Evolutionary conservation across 1,140 invertebrate genomes (phyloP).

Genomic region (Halesus radiatus): DNA sequence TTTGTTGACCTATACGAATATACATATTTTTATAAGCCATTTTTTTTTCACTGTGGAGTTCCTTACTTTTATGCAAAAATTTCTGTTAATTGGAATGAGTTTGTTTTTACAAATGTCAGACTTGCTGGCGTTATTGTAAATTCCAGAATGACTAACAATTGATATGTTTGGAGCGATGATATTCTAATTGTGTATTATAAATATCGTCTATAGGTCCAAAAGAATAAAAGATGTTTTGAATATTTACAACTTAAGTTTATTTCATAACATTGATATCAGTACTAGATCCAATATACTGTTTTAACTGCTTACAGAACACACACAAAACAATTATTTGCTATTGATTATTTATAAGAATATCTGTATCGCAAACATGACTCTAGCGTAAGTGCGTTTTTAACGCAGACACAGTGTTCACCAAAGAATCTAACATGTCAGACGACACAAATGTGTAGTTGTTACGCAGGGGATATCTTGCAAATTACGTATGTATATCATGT

Average conservation of each 20-base stretch:
- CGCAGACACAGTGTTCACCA: not conserved
- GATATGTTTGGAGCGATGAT: too few species aligned
- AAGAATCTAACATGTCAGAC: not conserved
- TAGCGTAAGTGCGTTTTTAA: not conserved
- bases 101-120: too few species aligned
- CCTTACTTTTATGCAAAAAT: too few species aligned
- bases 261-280: slow-evolving; percentile 55
- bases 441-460: not conserved
- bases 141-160: too few species aligned
- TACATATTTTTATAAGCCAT: too few species aligned
- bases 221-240: slow-evolving; percentile 4
- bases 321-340: slow-evolving; percentile 35
- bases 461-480: too few species aligned
- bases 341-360: slow-evolving; percentile 11
- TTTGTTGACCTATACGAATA: too few species aligned
- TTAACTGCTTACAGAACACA: slow-evolving; percentile 40
- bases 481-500: too few species aligned
- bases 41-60: too few species aligned
- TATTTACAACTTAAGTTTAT: slow-evolving; percentile 56
- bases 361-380: not conserved
- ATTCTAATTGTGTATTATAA: too few species aligned
- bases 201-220: not conserved
- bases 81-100: too few species aligned
- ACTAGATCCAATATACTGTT: slow-evolving; percentile 31
- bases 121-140: too few species aligned